Evolutionary conservation across 2,113 vertebrate genomes (phyloP).

Genomic region (Python bivittatus): DNA sequence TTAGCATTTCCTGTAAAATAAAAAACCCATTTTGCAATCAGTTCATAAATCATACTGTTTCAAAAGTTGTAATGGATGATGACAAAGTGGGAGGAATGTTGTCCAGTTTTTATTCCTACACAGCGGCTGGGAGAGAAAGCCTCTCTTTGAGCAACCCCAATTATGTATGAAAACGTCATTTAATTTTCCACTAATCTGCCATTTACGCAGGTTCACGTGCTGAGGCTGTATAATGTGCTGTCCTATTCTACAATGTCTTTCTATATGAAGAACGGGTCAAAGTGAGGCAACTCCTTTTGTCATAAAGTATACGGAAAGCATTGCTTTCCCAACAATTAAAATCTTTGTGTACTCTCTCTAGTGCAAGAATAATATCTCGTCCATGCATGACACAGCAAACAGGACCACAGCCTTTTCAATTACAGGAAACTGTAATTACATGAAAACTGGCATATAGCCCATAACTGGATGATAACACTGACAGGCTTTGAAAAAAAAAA

Average conservation of each 20-base stretch:
- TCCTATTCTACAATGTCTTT: neutral
- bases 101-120: neutral
- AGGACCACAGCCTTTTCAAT: neutral
- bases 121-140: neutral
- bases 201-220: neutral
- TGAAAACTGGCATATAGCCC: neutral
- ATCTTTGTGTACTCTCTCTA: neutral
- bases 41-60: neutral
- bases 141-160: neutral
- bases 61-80: neutral
- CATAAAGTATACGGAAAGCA: neutral
- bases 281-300: neutral
- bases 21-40: neutral
- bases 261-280: neutral
- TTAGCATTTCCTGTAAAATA: neutral
- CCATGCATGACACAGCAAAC: neutral
- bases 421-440: neutral
- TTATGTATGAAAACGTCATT: neutral
- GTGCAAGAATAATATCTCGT: neutral
- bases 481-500: neutral
- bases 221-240: neutral
- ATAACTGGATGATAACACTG: neutral
- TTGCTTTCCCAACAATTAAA: neutral
- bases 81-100: neutral
- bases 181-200: constrained; percentile 1